A percentile compares a stretch with the other conserved stretches of the same genome.
phyloP scores from a whole-genome alignment of 1,140 invertebrate genomes.

The Neodiprion virginianus region DNA sequence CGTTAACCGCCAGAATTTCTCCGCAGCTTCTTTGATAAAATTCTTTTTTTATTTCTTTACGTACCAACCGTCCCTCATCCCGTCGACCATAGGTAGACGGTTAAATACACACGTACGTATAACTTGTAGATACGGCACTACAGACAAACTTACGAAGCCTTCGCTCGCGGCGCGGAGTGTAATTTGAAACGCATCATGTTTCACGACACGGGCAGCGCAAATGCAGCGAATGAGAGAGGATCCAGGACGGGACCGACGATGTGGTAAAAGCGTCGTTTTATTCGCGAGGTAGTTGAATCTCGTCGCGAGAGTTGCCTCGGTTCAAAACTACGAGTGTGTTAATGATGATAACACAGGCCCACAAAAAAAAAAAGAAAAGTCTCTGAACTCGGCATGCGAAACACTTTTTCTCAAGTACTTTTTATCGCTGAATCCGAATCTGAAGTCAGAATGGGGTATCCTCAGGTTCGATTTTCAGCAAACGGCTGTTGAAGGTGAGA shows the following conservation, averaged over 20 bases:
- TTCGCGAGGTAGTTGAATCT: no score
- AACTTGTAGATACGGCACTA: neutral
- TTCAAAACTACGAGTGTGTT: no score
- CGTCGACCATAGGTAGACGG: neutral
- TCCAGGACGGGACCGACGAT: no score
- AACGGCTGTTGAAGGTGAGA: neutral
- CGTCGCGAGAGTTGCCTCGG: no score
- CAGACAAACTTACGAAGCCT: no score
- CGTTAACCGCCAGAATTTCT: no score
- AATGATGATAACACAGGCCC: neutral
- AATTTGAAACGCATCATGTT: constrained; percentile 1
- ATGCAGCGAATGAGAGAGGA: neutral
- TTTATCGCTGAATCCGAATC: neutral
- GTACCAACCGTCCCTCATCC: neutral
- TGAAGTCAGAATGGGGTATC: neutral
- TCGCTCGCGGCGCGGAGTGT: neutral
- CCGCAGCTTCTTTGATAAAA: neutral
- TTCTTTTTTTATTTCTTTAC: neutral
- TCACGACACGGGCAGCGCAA: neutral
- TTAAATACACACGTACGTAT: no score
- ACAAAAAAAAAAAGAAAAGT: neutral
- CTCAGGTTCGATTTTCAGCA: neutral
- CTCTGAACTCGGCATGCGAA: neutral
- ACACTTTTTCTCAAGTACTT: neutral
- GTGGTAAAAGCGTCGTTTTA: no score